Percentiles rank a stretch among this genome's conserved stretches.
Conservation (phyloP, 2,113 vertebrate genomes). For the Ardeotis arabs region DNA sequence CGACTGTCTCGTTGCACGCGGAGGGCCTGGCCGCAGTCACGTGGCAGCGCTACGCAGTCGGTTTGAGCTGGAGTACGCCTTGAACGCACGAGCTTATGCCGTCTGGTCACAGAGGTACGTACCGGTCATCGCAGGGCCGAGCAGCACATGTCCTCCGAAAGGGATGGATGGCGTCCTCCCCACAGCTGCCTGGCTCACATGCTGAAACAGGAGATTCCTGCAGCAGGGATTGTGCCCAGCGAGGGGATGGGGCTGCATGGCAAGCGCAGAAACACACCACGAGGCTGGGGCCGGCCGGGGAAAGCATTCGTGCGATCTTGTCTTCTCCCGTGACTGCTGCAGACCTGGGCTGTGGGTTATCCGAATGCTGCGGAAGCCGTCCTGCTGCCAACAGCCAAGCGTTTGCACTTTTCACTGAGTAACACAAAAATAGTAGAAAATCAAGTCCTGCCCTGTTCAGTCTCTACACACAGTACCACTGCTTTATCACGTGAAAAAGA, state of each 20-base stretch:
- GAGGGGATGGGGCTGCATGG: background rate
- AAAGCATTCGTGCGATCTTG: background rate
- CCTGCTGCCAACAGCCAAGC: background rate
- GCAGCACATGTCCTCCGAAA: background rate
- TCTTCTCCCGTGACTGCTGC: background rate
- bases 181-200: rapidly evolving
- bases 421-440: background rate
- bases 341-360: too few relatives aligned
- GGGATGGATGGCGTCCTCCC: background rate
- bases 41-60: constrained; percentile 87
- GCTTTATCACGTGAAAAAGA: background rate
- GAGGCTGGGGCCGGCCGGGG: background rate
- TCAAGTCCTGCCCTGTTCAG: rapidly evolving
- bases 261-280: background rate
- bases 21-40: constrained; percentile 86
- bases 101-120: constrained; percentile 84
- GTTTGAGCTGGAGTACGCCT: constrained; percentile 89
- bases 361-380: background rate
- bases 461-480: too few relatives aligned
- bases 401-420: background rate
- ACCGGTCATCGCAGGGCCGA: too few relatives aligned
- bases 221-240: background rate
- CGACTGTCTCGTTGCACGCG: constrained; percentile 82
- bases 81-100: constrained; percentile 81
- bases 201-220: background rate